Conservation (phyloP, 2,797 vertebrate species). For the Carduelis carduelis region DNA sequence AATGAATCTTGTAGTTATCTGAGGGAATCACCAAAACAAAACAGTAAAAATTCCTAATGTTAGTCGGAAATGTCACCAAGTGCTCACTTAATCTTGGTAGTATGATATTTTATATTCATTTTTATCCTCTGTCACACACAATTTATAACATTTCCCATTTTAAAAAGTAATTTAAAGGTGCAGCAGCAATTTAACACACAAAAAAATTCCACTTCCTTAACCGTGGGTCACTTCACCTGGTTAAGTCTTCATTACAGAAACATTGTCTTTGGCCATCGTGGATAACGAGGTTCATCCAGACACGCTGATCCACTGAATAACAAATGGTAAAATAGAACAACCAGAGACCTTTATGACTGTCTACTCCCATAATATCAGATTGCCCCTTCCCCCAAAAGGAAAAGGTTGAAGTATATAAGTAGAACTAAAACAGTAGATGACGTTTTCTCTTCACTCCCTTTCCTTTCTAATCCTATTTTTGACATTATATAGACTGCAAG, state of each 20-base stretch:
- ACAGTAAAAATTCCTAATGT: not conserved
- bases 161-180: not conserved
- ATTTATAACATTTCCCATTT: not conserved
- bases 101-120: not conserved
- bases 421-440: constrained; percentile 11
- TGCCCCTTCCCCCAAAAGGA: not conserved
- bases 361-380: not conserved
- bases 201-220: not conserved
- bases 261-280: not conserved
- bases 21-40: not conserved
- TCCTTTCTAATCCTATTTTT: not conserved
- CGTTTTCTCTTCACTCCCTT: not conserved
- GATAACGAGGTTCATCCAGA: not conserved
- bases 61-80: not conserved
- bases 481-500: not conserved
- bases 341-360: not conserved
- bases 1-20: not conserved
- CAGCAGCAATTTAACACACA: not conserved
- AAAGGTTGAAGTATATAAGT: not conserved
- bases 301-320: not conserved
- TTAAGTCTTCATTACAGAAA: constrained; percentile 22
- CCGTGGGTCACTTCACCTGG: not conserved
- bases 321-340: not conserved
- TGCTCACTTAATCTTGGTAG: not conserved
- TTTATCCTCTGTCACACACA: not conserved